Conservation (phyloP, 2,888 invertebrate genomes). For the Nomada flava region DNA sequence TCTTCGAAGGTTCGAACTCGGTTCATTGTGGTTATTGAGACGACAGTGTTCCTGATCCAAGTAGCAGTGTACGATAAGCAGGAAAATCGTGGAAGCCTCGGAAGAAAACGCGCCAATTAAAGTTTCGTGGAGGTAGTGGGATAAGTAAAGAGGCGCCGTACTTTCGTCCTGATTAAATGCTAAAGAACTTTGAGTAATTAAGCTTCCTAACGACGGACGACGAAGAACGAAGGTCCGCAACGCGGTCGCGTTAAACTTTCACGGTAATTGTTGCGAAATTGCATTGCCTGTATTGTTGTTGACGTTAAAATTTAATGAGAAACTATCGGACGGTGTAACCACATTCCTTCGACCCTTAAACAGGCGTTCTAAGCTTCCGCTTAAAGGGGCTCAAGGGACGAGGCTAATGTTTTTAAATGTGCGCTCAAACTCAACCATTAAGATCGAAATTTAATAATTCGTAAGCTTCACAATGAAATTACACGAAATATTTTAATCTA, state of each 20-base stretch:
- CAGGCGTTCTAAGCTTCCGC: neutral
- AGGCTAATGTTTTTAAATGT: neutral
- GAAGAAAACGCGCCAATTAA: slow-evolving; percentile 30
- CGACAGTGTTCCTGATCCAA: neutral
- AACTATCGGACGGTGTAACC: neutral
- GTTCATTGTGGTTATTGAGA: neutral
- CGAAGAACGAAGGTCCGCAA: neutral
- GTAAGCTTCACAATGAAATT: too few species aligned
- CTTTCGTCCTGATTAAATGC: slow-evolving; percentile 34
- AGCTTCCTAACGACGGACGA: slow-evolving; percentile 14
- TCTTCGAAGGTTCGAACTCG: neutral
- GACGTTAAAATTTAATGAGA: slow-evolving; percentile 18
- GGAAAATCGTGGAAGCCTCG: slow-evolving; percentile 11
- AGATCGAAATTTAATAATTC: neutral
- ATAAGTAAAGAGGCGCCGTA: neutral
- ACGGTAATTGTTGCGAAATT: slow-evolving; percentile 28
- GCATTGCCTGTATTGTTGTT: slow-evolving; percentile 16
- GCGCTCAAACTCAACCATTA: neutral
- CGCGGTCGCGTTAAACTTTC: slow-evolving; percentile 17
- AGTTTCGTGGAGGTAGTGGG: neutral
- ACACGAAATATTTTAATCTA: too few species aligned
- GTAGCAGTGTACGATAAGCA: neutral
- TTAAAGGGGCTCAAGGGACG: too few species aligned
- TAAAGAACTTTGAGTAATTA: slow-evolving; percentile 45
- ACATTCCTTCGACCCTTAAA: neutral